Percentiles rank a stretch among this genome's conserved stretches.
Evolutionary conservation across 2,888 invertebrate genomes (phyloP).

Genomic region (Thecophora atra): DNA sequence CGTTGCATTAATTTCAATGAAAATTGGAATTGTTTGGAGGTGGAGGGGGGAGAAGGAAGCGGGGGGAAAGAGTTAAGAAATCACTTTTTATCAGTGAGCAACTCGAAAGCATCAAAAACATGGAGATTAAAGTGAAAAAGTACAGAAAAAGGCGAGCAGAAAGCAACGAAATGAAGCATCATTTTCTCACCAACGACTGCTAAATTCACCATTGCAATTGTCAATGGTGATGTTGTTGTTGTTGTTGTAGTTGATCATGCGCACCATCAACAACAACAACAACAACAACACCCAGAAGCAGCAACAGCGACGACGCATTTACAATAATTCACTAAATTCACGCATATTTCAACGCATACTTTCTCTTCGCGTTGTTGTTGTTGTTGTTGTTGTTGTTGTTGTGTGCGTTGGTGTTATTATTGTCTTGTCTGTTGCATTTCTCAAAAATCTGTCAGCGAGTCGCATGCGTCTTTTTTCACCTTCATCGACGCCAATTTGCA

Average conservation of each 20-base stretch:
- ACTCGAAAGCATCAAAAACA: background rate
- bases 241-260: conserved; percentile 11
- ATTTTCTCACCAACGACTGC: conserved; percentile 51
- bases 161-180: conserved; percentile 41
- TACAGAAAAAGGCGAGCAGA: background rate
- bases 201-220: conserved; percentile 25
- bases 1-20: conserved; percentile 11
- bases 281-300: background rate
- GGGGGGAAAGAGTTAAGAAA: background rate
- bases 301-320: conserved; percentile 20
- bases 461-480: background rate
- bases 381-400: background rate
- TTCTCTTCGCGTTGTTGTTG: conserved; percentile 10
- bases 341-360: conserved; percentile 32
- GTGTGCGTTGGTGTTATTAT: background rate
- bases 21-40: conserved; percentile 4
- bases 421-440: conserved; percentile 8
- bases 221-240: background rate
- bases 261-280: background rate
- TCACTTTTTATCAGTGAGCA: background rate
- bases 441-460: background rate
- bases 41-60: background rate
- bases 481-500: conserved; percentile 36
- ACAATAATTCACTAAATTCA: conserved; percentile 37
- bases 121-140: background rate